Base-by-base conservation (phyloP, 2,797 vertebrate genomes). In the Caiman crocodilus region DNA sequence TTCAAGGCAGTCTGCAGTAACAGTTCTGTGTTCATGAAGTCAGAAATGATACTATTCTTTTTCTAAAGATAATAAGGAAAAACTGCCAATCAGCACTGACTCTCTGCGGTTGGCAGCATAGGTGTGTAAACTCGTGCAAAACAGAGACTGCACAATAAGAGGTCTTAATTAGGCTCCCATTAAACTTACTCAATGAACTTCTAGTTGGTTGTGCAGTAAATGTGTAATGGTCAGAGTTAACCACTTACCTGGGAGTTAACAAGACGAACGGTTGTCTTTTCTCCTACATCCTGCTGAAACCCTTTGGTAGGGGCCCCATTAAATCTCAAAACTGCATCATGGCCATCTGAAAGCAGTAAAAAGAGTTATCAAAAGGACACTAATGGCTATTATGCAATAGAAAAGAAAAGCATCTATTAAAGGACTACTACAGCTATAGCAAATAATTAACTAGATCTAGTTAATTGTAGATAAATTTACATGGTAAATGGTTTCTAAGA, bases 221-320 rank as follows among this genome's bases (percentile, higher is more conserved):
- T 7, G 7, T 42, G 17, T 3, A 16, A 50, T 60, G 4, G 21
- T 58, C 79, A 95, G 35, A 88, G n/a, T n/a, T n/a, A n/a, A n/a
- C n/a, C n/a, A n/a, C 93, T 94, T 97, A 98, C 98, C 98, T 98
- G 98, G 23, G 98, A 98, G 85, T 98, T 98, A 82, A 98, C 82
- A 18, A 98, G 96, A n/a, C 98, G 98, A 90, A 98, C 67, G 30
- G 98, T 98, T 7, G 98, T 98, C 96, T 98, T 98, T 20, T 94
- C 95, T 18, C 98, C 98, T 71, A 98, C 98, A 18, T 98, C 98
- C 67, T 93, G 93, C 23, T 98, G 95, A 93, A 97, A 98, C 25
- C 96, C 98, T 78, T 76, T 94, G 76, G 96, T 92, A 60, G 98
- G 98, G n/a, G 98, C 98, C 26, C 96, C 97, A 50, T 98, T 98